These are phyloP conservation scores for Priocnemis perturbator DNA, from an alignment of 2,888 invertebrate genomes.

Conservation along the genomic window DNA sequence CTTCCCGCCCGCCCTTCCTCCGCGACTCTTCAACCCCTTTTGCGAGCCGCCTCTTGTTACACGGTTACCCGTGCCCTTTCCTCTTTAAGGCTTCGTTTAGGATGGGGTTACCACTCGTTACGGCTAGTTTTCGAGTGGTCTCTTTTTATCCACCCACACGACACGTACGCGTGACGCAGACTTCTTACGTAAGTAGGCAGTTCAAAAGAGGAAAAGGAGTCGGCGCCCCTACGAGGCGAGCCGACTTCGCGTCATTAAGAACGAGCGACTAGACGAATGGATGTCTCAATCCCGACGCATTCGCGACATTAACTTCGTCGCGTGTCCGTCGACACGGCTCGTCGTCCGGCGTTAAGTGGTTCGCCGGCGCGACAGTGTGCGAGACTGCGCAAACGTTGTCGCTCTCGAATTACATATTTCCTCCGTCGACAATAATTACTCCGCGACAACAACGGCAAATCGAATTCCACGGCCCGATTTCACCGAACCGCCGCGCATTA, in stretches of 20 bases:
- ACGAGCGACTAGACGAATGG: not conserved
- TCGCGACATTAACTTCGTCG: not conserved
- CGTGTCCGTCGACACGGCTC: too few species aligned
- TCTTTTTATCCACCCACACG: slow-evolving; percentile 32
- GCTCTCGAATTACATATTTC: too few species aligned
- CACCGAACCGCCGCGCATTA: not conserved
- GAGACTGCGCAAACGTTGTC: too few species aligned
- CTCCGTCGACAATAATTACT: too few species aligned
- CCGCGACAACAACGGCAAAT: too few species aligned
- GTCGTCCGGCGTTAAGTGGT: too few species aligned
- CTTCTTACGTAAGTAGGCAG: slow-evolving; percentile 35
- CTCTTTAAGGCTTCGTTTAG: slow-evolving; percentile 67
- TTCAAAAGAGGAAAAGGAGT: slow-evolving; percentile 45
- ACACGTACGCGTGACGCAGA: slow-evolving; percentile 21
- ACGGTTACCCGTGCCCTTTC: slow-evolving; percentile 57
- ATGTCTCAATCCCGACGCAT: not conserved
- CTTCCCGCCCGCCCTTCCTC: slow-evolving; percentile 29
- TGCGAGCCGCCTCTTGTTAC: slow-evolving; percentile 60
- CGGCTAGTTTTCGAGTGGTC: slow-evolving; percentile 59
- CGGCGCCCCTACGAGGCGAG: not conserved
- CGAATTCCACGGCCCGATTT: too few species aligned
- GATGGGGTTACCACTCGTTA: slow-evolving; percentile 67
- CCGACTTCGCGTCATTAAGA: slow-evolving; percentile 1
- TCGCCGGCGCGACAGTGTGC: too few species aligned
- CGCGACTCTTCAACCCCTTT: slow-evolving; percentile 57